These are phyloP conservation scores for Parnassius apollo DNA, from an alignment of 2,888 invertebrate genomes.

Conservation along the genomic window DNA sequence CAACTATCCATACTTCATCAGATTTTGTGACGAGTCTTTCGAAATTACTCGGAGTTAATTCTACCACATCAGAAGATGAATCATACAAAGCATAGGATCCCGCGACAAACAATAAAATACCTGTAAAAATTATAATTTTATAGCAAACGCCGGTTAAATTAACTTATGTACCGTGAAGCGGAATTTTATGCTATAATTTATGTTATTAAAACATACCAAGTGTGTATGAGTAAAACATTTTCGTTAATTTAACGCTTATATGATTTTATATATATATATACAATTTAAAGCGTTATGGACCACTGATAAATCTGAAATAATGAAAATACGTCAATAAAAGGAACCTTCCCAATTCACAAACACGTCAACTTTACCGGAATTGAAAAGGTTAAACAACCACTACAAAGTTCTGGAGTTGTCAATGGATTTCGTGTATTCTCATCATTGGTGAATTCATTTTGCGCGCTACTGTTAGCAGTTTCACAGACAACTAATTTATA, in stretches of 20 bases:
- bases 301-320: constrained; percentile 35
- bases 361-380: constrained; percentile 61
- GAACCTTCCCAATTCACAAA: constrained; percentile 35
- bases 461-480: constrained; percentile 32
- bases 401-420: constrained; percentile 52
- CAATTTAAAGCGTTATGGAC: constrained; percentile 34
- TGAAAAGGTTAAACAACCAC: constrained; percentile 24
- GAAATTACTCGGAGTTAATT: constrained; percentile 93
- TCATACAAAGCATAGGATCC: constrained; percentile 82
- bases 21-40: constrained; percentile 90
- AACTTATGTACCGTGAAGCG: constrained; percentile 33
- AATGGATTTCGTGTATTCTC: constrained; percentile 69
- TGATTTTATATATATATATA: constrained; percentile 23
- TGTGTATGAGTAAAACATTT: constrained; percentile 58
- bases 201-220: constrained; percentile 67
- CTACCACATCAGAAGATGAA: constrained; percentile 88
- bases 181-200: constrained; percentile 45
- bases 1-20: constrained; percentile 96
- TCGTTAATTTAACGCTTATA: constrained; percentile 44
- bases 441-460: constrained; percentile 56
- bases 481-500: too few relatives aligned
- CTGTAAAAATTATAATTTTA: constrained; percentile 43
- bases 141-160: constrained; percentile 26
- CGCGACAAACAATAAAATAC: constrained; percentile 59
- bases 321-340: constrained; percentile 9